These are phyloP conservation scores for Ariolimax columbianus DNA, from an alignment of 2,888 invertebrate genomes.

Conservation along the genomic window DNA sequence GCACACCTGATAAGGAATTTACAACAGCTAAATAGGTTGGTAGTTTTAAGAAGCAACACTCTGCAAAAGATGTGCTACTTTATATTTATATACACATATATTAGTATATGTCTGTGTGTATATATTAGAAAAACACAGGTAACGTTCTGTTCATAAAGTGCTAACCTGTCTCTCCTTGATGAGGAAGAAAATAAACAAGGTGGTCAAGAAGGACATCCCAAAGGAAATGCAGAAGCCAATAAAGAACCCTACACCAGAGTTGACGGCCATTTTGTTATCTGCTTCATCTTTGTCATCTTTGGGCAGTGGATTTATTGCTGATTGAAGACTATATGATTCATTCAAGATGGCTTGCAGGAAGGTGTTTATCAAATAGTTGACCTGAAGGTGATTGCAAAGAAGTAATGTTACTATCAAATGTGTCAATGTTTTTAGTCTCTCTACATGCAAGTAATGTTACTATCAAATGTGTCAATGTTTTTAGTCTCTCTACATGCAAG, in stretches of 20 bases:
- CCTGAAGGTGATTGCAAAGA: not conserved
- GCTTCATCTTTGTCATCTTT: conserved; percentile 37
- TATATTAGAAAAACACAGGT: too few relatives aligned
- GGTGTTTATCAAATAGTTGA: conserved; percentile 47
- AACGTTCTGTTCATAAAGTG: too few relatives aligned
- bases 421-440: too few relatives aligned
- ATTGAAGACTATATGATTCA: conserved; percentile 18
- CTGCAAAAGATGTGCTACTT: too few relatives aligned
- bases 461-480: not conserved
- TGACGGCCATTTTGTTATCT: not conserved
- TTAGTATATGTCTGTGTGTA: too few relatives aligned
- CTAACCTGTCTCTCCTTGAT: conserved; percentile 69
- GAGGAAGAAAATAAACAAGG: conserved; percentile 71
- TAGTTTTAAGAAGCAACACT: too few relatives aligned
- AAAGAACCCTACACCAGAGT: conserved; percentile 57
- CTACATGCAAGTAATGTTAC: too few relatives aligned
- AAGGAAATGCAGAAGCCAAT: conserved; percentile 67
- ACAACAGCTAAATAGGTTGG: too few relatives aligned
- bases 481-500: too few relatives aligned
- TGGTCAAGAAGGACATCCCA: conserved; percentile 75
- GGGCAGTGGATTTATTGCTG: conserved; percentile 32
- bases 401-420: not conserved
- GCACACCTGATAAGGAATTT: too few relatives aligned
- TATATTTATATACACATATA: too few relatives aligned
- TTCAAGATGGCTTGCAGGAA: conserved; percentile 31